These are phyloP conservation scores for Anhinga anhinga DNA, from an alignment of 2,113 vertebrate genomes.

Conservation along the genomic window DNA sequence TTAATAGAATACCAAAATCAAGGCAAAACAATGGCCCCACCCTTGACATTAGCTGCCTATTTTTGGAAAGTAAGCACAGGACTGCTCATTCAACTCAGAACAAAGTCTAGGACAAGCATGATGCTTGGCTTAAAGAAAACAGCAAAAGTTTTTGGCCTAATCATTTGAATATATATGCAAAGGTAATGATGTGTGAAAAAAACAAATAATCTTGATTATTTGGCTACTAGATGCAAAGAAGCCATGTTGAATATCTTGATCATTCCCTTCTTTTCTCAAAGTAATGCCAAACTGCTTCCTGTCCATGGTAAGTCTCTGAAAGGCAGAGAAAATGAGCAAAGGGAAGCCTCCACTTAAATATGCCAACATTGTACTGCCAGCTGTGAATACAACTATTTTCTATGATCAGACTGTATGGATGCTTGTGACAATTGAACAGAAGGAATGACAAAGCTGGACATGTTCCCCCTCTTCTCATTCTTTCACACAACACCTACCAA, in stretches of 20 bases:
- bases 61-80: neutral
- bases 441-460: neutral
- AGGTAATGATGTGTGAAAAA: neutral
- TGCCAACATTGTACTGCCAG: neutral
- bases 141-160: neutral
- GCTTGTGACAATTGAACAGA: neutral
- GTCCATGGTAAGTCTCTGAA: neutral
- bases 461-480: neutral
- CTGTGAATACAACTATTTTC: neutral
- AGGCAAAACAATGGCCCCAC: neutral
- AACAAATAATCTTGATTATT: neutral
- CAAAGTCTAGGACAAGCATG: neutral
- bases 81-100: neutral
- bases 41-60: neutral
- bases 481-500: neutral
- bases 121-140: neutral
- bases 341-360: neutral
- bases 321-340: neutral
- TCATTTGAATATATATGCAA: neutral
- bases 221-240: neutral
- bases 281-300: neutral
- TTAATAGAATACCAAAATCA: neutral
- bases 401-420: neutral
- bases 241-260: neutral
- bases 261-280: neutral